Evolutionary conservation across 2,888 invertebrate species (phyloP).

Genomic region (Melangyna quadrimaculata): DNA sequence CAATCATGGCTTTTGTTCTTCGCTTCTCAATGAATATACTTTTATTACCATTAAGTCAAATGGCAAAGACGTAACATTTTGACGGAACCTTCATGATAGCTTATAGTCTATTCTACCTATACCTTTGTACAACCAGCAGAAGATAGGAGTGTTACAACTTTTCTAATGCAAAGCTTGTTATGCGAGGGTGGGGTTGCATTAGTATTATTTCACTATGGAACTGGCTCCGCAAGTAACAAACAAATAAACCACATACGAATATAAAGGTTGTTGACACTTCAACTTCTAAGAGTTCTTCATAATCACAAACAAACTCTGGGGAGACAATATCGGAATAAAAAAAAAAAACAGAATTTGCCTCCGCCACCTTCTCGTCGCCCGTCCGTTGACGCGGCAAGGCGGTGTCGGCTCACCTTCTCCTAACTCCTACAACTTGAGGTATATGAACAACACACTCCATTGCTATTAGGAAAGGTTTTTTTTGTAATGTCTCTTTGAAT

Average conservation of each 20-base stretch:
- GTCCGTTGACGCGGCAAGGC: neutral
- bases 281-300: slow-evolving; percentile 56
- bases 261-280: slow-evolving; percentile 69
- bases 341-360: slow-evolving; percentile 32
- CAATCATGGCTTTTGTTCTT: slow-evolving; percentile 12
- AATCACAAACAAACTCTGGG: slow-evolving; percentile 33
- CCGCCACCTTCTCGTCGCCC: neutral
- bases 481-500: slow-evolving; percentile 8
- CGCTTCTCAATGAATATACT: slow-evolving; percentile 22
- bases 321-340: slow-evolving; percentile 61
- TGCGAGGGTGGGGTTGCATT: slow-evolving; percentile 32
- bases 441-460: neutral
- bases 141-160: slow-evolving; percentile 10
- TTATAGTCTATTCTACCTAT: neutral
- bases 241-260: slow-evolving; percentile 32
- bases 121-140: neutral
- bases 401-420: too few species aligned
- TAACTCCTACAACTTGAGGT: too few species aligned
- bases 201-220: neutral
- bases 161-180: slow-evolving; percentile 31
- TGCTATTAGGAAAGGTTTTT: neutral
- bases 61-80: slow-evolving; percentile 19
- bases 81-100: slow-evolving; percentile 11
- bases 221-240: slow-evolving; percentile 25
- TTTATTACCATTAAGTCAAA: slow-evolving; percentile 32